A percentile compares a stretch with the other conserved stretches of the same genome.
Conservation (phyloP, 1,140 invertebrate species). For the Myzus persicae region DNA sequence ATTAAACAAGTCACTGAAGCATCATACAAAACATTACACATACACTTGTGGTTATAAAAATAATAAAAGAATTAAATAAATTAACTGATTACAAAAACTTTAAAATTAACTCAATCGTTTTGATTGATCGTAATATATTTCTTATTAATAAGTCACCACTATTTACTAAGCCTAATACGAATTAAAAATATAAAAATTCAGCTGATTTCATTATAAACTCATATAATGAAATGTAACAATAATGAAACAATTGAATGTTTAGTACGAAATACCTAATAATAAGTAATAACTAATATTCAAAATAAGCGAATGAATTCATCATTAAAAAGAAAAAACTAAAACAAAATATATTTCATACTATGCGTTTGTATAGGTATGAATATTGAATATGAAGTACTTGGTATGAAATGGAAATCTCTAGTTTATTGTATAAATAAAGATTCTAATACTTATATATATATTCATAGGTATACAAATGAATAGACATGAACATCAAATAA, state of each 20-base stretch:
- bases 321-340: neutral
- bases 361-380: neutral
- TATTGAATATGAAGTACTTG: neutral
- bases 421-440: neutral
- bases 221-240: neutral
- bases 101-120: too few relatives aligned
- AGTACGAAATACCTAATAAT: neutral
- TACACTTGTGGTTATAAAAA: neutral
- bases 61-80: neutral
- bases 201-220: neutral
- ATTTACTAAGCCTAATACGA: neutral
- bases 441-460: neutral
- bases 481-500: neutral
- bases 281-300: neutral
- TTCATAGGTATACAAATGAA: too few relatives aligned
- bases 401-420: neutral
- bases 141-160: neutral
- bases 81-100: neutral
- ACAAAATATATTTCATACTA: neutral
- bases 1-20: neutral
- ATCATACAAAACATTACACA: neutral
- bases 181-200: neutral
- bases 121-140: neutral
- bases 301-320: neutral
- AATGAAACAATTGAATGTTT: neutral